Conservation (phyloP, 1,140 invertebrate species). For the Sitobion miscanthi region DNA sequence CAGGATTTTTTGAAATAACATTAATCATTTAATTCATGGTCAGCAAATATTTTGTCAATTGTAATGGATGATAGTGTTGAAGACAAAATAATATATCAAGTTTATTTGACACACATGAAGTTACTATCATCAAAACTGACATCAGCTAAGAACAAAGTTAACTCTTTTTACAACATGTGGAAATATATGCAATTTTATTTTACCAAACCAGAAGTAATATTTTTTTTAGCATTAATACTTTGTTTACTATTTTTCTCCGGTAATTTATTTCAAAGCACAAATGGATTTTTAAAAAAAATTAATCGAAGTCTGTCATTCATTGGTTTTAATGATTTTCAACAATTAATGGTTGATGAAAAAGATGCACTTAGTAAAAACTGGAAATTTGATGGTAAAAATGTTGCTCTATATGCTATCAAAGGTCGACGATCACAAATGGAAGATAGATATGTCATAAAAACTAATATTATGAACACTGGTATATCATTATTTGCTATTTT, state of each 20-base stretch:
- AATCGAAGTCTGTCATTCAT: slow-evolving; percentile 69
- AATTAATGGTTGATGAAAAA: slow-evolving; percentile 62
- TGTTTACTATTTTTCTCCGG: slow-evolving; percentile 78
- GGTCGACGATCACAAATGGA: slow-evolving; percentile 90
- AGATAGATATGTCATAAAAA: slow-evolving; percentile 84
- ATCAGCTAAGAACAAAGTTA: slow-evolving; percentile 71
- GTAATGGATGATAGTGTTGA: slow-evolving; percentile 87
- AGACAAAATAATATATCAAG: slow-evolving; percentile 83
- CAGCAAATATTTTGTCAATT: neutral
- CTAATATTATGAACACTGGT: slow-evolving; percentile 76
- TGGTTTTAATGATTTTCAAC: slow-evolving; percentile 64
- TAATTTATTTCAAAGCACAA: slow-evolving; percentile 79
- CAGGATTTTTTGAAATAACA: neutral
- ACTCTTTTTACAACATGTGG: slow-evolving; percentile 71
- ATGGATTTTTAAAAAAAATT: slow-evolving; percentile 75
- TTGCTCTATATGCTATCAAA: slow-evolving; percentile 87
- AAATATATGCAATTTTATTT: slow-evolving; percentile 75
- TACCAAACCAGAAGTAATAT: slow-evolving; percentile 75
- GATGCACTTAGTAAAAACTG: slow-evolving; percentile 70
- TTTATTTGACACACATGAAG: slow-evolving; percentile 82
- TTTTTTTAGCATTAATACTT: slow-evolving; percentile 72
- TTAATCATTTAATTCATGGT: neutral
- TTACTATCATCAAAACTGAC: slow-evolving; percentile 78
- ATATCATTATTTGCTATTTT: slow-evolving; percentile 90
- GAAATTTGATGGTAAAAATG: slow-evolving; percentile 76